These are phyloP conservation scores for Heliocidaris tuberculata DNA, from an alignment of 35 echinoderm and acorn worm species.

Conservation along the genomic window DNA sequence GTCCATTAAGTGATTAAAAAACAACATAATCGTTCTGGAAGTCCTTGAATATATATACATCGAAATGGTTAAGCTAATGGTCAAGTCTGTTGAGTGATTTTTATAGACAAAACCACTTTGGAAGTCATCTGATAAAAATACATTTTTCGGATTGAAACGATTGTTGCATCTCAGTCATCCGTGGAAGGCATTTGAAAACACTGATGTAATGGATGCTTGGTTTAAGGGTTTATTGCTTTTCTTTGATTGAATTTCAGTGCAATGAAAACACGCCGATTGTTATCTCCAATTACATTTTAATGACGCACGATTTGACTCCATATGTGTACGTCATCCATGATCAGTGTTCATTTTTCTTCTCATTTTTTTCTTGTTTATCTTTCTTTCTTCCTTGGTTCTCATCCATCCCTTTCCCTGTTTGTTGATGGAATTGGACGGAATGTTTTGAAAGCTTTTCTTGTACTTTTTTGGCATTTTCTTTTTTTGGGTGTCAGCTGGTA, in stretches of 20 bases:
- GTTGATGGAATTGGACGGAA: neutral
- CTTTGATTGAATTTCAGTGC: neutral
- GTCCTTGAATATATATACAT: too few species aligned
- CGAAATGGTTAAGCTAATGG: too few species aligned
- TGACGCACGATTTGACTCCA: neutral
- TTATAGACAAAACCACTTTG: neutral
- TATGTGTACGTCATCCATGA: neutral
- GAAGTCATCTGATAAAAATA: neutral
- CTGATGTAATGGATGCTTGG: neutral
- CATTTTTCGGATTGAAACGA: neutral
- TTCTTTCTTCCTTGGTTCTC: neutral
- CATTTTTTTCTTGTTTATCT: neutral
- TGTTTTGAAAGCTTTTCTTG: constrained; percentile 1
- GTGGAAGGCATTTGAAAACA: neutral
- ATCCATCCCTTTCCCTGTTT: neutral
- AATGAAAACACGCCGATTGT: neutral
- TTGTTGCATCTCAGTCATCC: neutral
- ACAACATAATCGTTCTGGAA: too few species aligned
- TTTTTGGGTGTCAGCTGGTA: neutral
- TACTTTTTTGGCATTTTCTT: neutral
- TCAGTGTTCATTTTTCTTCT: neutral
- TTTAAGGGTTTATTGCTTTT: neutral
- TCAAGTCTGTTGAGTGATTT: neutral
- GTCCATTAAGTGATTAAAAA: too few species aligned
- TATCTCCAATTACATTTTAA: neutral